These are phyloP conservation scores for Mus musculus DNA, from an alignment of 2,113 vertebrate genomes.

Conservation along the genomic window GRCm39 chr1:187083501-187084000, in stretches of 20 bases:
- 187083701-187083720: slow-evolving; percentile 59
- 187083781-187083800: slow-evolving; percentile 70
- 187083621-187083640: background rate
- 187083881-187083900: slow-evolving; percentile 76
- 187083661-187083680: slow-evolving; percentile 76
- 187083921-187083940: background rate
- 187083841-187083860: slow-evolving; percentile 73
- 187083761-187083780: slow-evolving; percentile 74
- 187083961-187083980: background rate
- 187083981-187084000: background rate
- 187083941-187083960: background rate
- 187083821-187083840: background rate
- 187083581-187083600: slow-evolving; percentile 37
- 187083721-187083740: slow-evolving; percentile 74
- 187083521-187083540: background rate
- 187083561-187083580: background rate
- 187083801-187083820: slow-evolving; percentile 80
- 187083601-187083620: slow-evolving; percentile 68
- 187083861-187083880: slow-evolving; percentile 79
- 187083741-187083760: slow-evolving; percentile 78
- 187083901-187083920: slow-evolving; percentile 41
- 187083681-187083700: slow-evolving; percentile 79
- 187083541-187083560: background rate
- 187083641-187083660: slow-evolving; percentile 61
- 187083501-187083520: background rate